Conservation (phyloP, 2,888 invertebrate genomes). For the Lacanobia oleracea region DNA sequence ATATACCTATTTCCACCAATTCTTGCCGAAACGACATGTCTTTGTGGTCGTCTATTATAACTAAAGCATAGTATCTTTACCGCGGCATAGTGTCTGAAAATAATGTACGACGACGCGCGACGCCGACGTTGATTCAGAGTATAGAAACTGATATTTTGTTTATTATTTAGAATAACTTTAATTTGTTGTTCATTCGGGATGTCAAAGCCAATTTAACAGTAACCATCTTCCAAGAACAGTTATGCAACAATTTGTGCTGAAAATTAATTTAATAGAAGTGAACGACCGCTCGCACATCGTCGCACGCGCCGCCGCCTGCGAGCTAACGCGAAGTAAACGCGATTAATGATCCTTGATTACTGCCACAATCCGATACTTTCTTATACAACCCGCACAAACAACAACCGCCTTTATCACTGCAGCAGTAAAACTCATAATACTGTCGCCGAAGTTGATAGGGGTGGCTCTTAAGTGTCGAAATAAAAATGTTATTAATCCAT, state of each 20-base stretch:
- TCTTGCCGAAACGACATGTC: slow-evolving; percentile 1
- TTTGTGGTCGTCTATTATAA: slow-evolving; percentile 9
- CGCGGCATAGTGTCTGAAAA: not conserved
- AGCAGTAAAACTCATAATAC: slow-evolving; percentile 16
- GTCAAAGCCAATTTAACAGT: not conserved
- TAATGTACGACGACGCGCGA: not conserved
- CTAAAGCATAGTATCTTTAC: not conserved
- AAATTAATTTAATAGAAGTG: slow-evolving; percentile 27
- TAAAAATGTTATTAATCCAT: slow-evolving; percentile 61
- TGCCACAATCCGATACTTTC: slow-evolving; percentile 46
- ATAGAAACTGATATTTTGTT: not conserved
- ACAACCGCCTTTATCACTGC: slow-evolving; percentile 21
- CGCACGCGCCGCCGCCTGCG: slow-evolving; percentile 29
- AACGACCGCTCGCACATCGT: slow-evolving; percentile 36
- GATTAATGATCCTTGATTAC: slow-evolving; percentile 63
- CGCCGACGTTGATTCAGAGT: not conserved
- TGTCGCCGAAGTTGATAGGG: slow-evolving; percentile 13
- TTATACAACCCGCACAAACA: slow-evolving; percentile 25
- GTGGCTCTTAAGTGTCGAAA: slow-evolving; percentile 42
- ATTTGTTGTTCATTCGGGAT: not conserved
- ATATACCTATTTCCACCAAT: slow-evolving; percentile 4
- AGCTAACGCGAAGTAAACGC: slow-evolving; percentile 36
- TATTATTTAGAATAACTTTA: not conserved
- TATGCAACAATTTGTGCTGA: slow-evolving; percentile 4
- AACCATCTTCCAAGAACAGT: slow-evolving; percentile 3